These are phyloP conservation scores for Linnaemya tessellans DNA, from an alignment of 2,888 invertebrate species.

Conservation along the genomic window DNA sequence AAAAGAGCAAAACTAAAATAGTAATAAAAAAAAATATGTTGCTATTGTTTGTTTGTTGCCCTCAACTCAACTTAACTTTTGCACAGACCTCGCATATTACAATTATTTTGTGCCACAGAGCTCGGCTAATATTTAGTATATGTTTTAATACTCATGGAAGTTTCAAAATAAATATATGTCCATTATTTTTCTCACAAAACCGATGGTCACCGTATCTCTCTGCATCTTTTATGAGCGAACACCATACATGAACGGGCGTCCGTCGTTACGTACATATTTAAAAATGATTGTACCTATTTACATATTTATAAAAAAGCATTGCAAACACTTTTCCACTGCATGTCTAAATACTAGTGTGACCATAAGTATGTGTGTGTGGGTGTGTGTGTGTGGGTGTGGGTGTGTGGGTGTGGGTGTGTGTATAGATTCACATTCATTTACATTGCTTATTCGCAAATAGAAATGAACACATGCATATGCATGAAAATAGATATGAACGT, in stretches of 20 bases:
- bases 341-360: slow-evolving; percentile 15
- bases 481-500: not conserved
- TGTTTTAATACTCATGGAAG: too few relatives aligned
- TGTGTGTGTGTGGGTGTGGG: not conserved
- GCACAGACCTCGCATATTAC: too few relatives aligned
- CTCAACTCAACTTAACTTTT: too few relatives aligned
- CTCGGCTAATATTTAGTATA: too few relatives aligned
- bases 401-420: not conserved
- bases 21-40: too few relatives aligned
- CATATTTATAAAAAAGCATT: slow-evolving; percentile 26
- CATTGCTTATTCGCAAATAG: slow-evolving; percentile 9
- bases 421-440: slow-evolving; percentile 10
- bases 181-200: too few relatives aligned
- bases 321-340: slow-evolving; percentile 30
- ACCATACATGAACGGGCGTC: not conserved
- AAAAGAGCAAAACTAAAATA: too few relatives aligned
- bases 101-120: too few relatives aligned
- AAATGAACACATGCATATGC: not conserved
- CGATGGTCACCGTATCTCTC: not conserved
- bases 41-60: too few relatives aligned
- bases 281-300: not conserved
- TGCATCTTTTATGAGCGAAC: not conserved
- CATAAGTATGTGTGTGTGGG: not conserved
- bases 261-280: not conserved
- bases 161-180: too few relatives aligned